Base-by-base conservation (phyloP, 2,113 vertebrate genomes). In the Nettapus auritus region DNA sequence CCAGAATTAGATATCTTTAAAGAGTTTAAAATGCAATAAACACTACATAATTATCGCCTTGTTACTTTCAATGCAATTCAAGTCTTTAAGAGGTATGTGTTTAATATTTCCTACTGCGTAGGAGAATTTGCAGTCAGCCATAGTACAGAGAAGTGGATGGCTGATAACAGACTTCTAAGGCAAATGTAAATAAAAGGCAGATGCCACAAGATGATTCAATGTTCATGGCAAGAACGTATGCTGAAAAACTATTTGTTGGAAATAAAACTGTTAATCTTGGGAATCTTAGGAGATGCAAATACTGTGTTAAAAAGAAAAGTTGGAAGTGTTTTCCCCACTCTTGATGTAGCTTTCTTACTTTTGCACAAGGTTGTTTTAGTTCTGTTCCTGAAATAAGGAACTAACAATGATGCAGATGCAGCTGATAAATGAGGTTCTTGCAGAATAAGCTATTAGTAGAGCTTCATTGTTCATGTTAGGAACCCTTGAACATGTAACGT, bases 1-100 rank as follows among this genome's bases (percentile, higher is more conserved):
- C 98, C 98, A 98, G 98, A 98, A 98, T 98, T 98, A 98, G 98
- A 98, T 98, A 98, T 98, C 98, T 98, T 98, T 98, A 98, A 98
- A 98, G 98, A 97, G 98, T 98, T 98, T 97, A 97, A 98, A 98
- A 98, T 98, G 97, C 98, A 98, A 97, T 98, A 98, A 98, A 97
- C 96, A 98, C 98, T 98, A 98, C 97, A 97, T 98, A 97, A 97
- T 98, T 98, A 97, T 95, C 98, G 98, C 97, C 98, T 98, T 98
- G 98, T 98, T 98, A 98, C 98, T 98, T 98, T 98, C 98, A 98
- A 86, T 98, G 98, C 98, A 98, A 97, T 98, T 97, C 98, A 97
- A 98, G 98, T 98, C 98, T 98, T 97, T 98, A 96, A 98, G 98
- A 98, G 98, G 98, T 98, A 98, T 98, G 98, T 98, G 97, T 96